These are phyloP conservation scores for Drosophila ohnishii DNA, from an alignment of 1,140 invertebrate genomes.

Conservation along the genomic window DNA sequence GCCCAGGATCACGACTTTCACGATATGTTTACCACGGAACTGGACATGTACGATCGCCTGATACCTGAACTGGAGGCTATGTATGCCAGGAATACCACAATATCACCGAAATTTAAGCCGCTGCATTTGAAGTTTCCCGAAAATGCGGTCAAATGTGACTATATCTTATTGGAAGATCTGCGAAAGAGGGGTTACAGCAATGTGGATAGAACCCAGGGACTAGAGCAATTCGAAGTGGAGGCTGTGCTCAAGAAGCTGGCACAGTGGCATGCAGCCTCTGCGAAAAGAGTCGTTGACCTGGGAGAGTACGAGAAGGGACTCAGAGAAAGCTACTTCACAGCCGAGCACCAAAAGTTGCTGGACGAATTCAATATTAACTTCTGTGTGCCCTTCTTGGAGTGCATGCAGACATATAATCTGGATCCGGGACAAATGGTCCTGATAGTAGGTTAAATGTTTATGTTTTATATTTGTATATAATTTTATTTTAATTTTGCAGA, in stretches of 20 bases:
- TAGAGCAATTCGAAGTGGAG: constrained; percentile 83
- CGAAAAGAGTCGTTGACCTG: constrained; percentile 43
- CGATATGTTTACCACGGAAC: constrained; percentile 50
- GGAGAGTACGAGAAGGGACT: constrained; percentile 56
- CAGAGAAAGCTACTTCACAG: constrained; percentile 56
- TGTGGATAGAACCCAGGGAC: constrained; percentile 84
- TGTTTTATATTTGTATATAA: not conserved
- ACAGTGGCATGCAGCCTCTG: constrained; percentile 84
- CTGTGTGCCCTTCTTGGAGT: constrained; percentile 63
- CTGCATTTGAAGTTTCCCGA: constrained; percentile 47
- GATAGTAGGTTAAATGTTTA: constrained; percentile 43
- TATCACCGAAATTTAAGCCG: constrained; percentile 55
- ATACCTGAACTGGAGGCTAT: constrained; percentile 60
- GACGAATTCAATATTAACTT: constrained; percentile 62
- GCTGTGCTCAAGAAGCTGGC: constrained; percentile 84
- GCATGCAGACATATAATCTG: constrained; percentile 61
- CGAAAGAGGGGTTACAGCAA: constrained; percentile 61
- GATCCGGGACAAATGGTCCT: constrained; percentile 54
- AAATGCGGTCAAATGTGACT: constrained; percentile 50
- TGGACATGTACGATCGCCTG: constrained; percentile 64
- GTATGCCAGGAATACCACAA: constrained; percentile 54
- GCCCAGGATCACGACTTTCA: constrained; percentile 58
- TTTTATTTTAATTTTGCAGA: constrained; percentile 29
- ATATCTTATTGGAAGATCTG: constrained; percentile 65
- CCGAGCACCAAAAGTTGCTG: constrained; percentile 51